phyloP scores from a whole-genome alignment of 2,113 vertebrate species.

The Oncorhynchus kisutch region DNA sequence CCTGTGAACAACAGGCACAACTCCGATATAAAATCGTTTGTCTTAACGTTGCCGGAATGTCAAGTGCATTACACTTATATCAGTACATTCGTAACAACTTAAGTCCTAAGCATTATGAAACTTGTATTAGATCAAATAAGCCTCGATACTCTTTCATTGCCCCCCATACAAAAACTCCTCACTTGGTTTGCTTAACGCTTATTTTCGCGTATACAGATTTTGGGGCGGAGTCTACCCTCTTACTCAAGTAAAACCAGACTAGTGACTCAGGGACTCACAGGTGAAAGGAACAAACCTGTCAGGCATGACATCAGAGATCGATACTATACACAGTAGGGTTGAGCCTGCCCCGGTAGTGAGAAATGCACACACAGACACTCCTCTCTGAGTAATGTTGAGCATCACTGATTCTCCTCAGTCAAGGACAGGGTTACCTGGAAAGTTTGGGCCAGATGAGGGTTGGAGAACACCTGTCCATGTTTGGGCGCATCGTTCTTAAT shows the following conservation, averaged over 20 bases:
- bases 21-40: no score
- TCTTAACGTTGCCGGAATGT: no score
- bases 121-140: no score
- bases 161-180: no score
- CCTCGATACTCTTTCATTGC: no score
- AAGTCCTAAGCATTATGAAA: no score
- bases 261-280: background rate
- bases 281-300: constrained; percentile 7
- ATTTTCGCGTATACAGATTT: background rate
- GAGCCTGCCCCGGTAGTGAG: background rate
- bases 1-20: no score
- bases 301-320: background rate
- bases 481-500: constrained; percentile 58
- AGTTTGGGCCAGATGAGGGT: constrained; percentile 60
- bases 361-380: background rate
- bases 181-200: background rate
- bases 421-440: constrained; percentile 63
- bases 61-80: no score
- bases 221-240: background rate
- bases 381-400: background rate
- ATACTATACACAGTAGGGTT: no score
- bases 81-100: no score
- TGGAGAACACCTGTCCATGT: constrained; percentile 70
- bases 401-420: background rate
- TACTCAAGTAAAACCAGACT: background rate